phyloP scores from a whole-genome alignment of 1,140 invertebrate genomes.

The Bombus huntii region DNA sequence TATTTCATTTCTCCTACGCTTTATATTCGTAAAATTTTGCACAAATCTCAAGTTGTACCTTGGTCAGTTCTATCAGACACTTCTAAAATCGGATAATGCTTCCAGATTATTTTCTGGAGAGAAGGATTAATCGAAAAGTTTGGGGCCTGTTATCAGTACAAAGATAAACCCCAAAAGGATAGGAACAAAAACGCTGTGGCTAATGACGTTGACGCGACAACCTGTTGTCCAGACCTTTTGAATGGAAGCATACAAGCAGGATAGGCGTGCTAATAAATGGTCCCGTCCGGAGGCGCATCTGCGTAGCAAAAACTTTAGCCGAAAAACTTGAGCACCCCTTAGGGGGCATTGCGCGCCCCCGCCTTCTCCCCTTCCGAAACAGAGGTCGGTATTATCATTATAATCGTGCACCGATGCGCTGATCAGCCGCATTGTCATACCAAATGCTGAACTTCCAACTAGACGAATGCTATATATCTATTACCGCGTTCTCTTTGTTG shows the following conservation, averaged over 20 bases:
- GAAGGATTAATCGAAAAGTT: slow-evolving; percentile 50
- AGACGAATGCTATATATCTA: background rate
- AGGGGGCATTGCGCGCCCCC: slow-evolving; percentile 64
- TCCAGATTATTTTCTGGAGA: slow-evolving; percentile 41
- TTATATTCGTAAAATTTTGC: too few relatives aligned
- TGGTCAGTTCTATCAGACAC: background rate
- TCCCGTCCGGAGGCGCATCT: slow-evolving; percentile 74
- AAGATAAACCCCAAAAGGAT: slow-evolving; percentile 50
- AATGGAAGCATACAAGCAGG: slow-evolving; percentile 65
- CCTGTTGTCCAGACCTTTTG: slow-evolving; percentile 75
- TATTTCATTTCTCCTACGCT: too few relatives aligned
- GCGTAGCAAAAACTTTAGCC: slow-evolving; percentile 72
- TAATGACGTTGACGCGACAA: slow-evolving; percentile 77
- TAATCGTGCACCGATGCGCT: slow-evolving; percentile 79
- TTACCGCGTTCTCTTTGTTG: background rate
- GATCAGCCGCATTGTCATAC: slow-evolving; percentile 80
- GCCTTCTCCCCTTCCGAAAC: slow-evolving; percentile 63
- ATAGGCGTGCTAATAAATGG: slow-evolving; percentile 77
- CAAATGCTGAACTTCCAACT: slow-evolving; percentile 76
- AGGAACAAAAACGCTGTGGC: slow-evolving; percentile 65
- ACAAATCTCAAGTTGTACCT: too few relatives aligned
- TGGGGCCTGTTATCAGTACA: slow-evolving; percentile 44
- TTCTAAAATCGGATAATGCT: slow-evolving; percentile 19
- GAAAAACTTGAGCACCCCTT: slow-evolving; percentile 75
- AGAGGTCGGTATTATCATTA: slow-evolving; percentile 79